A percentile compares a stretch with the other conserved stretches of the same genome.
Evolutionary conservation across 1,140 invertebrate genomes (phyloP).

Genomic region (Drusus annulatus): DNA sequence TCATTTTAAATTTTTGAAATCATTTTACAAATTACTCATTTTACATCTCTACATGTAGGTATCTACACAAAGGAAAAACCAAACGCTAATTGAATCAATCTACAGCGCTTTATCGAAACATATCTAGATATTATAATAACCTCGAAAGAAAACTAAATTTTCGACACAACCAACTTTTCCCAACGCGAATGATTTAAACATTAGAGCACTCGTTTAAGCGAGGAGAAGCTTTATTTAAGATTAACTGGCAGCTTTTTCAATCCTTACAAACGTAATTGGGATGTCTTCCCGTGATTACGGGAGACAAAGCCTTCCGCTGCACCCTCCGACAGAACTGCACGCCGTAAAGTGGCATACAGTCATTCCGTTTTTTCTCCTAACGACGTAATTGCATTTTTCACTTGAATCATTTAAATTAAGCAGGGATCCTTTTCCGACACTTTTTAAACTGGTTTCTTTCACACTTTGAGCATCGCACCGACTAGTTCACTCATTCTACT

Average conservation of each 20-base stretch:
- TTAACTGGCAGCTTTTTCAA: constrained; percentile 21
- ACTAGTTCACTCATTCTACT: not conserved
- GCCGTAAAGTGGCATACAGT: constrained; percentile 37
- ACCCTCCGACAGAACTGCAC: not conserved
- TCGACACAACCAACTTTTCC: too few relatives aligned
- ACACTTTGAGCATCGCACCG: constrained; percentile 34
- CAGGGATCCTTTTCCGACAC: constrained; percentile 39
- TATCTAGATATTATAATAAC: not conserved
- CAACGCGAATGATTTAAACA: too few relatives aligned
- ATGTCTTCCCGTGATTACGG: constrained; percentile 43
- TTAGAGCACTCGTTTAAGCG: too few relatives aligned
- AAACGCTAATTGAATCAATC: too few relatives aligned
- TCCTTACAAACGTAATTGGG: constrained; percentile 44
- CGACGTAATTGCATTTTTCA: constrained; percentile 58
- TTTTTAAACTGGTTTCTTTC: constrained; percentile 44
- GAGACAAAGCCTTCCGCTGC: not conserved
- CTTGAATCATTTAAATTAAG: constrained; percentile 54
- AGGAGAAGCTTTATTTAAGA: constrained; percentile 33
- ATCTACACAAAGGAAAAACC: too few relatives aligned
- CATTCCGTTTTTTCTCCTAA: constrained; percentile 53
- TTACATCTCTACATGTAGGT: too few relatives aligned
- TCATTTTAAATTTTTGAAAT: too few relatives aligned
- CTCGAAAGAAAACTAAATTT: not conserved
- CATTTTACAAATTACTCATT: too few relatives aligned
- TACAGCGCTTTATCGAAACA: not conserved